phyloP scores from a whole-genome alignment of 2,113 vertebrate genomes.

The Microcebus lehilahytsara region DNA sequence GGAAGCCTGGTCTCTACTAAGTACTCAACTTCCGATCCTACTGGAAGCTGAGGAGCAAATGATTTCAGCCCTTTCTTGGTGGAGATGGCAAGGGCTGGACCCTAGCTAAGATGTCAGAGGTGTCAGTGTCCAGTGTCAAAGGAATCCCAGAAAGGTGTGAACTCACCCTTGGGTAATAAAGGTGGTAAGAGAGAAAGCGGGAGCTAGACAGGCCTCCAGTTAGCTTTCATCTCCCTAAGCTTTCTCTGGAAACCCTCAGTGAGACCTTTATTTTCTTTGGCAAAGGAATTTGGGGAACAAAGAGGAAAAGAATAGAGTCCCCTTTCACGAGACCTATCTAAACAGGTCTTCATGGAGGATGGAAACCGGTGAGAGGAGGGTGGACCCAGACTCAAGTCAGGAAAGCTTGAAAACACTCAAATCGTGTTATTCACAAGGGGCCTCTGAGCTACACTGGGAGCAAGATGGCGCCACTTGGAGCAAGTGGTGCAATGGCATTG shows the following conservation, averaged over 20 bases:
- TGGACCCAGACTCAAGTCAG: not conserved
- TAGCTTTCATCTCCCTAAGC: slow-evolving; percentile 69
- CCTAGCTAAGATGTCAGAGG: slow-evolving; percentile 71
- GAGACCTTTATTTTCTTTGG: not conserved
- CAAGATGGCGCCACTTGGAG: not conserved
- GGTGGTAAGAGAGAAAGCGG: slow-evolving; percentile 76
- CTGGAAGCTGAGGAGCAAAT: slow-evolving; percentile 46
- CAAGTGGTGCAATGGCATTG: too few species aligned
- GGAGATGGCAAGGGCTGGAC: slow-evolving; percentile 26
- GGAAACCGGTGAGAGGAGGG: not conserved
- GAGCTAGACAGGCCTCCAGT: slow-evolving; percentile 72
- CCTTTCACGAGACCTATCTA: not conserved
- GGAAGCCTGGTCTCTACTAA: too few species aligned
- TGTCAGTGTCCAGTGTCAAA: slow-evolving; percentile 75
- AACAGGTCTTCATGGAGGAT: not conserved
- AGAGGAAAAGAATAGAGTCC: not conserved
- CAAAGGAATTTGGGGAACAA: not conserved
- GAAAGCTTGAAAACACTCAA: not conserved
- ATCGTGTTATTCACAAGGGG: not conserved
- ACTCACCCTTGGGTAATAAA: slow-evolving; percentile 78
- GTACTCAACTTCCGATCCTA: not conserved
- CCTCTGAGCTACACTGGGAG: not conserved
- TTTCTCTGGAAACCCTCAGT: not conserved
- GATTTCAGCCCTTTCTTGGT: not conserved
- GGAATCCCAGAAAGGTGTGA: slow-evolving; percentile 79